Evolutionary conservation across 1,140 invertebrate genomes (phyloP).

Genomic region (Druon quercuslanigerum): DNA sequence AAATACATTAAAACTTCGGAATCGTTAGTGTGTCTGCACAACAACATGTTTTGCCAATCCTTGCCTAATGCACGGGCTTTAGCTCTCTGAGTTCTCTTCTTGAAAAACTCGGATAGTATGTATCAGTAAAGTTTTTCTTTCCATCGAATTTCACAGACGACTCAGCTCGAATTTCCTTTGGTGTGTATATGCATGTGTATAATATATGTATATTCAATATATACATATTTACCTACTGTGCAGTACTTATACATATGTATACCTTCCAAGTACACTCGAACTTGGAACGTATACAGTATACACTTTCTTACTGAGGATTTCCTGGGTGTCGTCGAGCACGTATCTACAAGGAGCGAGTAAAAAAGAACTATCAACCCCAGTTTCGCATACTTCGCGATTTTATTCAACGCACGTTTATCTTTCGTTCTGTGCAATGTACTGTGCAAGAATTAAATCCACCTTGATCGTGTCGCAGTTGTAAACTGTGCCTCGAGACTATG

Average conservation of each 20-base stretch:
- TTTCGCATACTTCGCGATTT: conserved; percentile 16
- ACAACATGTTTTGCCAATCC: no score
- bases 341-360: conserved; percentile 1
- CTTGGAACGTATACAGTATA: background rate
- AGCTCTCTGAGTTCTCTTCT: background rate
- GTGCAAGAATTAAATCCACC: conserved; percentile 28
- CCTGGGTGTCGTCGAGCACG: conserved; percentile 15
- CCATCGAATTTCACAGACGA: conserved; percentile 42
- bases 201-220: conserved; percentile 26
- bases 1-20: no score
- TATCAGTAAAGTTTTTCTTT: conserved; percentile 46
- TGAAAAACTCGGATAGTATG: background rate
- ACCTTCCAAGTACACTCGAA: conserved; percentile 1
- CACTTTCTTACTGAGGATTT: conserved; percentile 9
- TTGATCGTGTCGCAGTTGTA: conserved; percentile 24
- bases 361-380: conserved; percentile 12
- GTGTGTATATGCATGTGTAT: conserved; percentile 22
- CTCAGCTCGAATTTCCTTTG: conserved; percentile 43
- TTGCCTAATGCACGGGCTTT: background rate
- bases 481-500: background rate
- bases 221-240: background rate
- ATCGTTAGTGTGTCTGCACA: no score
- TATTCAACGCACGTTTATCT: conserved; percentile 27
- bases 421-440: conserved; percentile 24
- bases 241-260: conserved; percentile 3